Evolutionary conservation across 2,888 invertebrate species (phyloP).

Genomic region (Elaeidobius kamerunicus): DNA sequence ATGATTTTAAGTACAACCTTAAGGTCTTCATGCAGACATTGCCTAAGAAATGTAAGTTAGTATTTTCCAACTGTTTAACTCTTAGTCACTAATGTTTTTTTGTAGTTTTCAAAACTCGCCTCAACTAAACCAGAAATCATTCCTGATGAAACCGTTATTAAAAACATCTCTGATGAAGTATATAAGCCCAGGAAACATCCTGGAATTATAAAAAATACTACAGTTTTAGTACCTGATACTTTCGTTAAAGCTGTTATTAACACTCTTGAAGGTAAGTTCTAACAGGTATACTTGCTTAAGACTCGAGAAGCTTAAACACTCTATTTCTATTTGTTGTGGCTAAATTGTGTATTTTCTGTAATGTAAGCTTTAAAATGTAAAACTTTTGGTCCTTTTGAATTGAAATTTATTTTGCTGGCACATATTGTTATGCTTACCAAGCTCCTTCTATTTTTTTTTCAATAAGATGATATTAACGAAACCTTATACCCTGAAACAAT

Average conservation of each 20-base stretch:
- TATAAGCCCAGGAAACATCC: slow-evolving; percentile 70
- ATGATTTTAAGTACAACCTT: slow-evolving; percentile 7
- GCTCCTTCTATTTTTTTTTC: too few species aligned
- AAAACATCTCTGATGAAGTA: slow-evolving; percentile 53
- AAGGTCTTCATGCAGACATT: slow-evolving; percentile 5
- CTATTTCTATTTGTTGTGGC: too few species aligned
- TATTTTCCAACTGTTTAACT: not conserved
- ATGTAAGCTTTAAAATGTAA: too few species aligned
- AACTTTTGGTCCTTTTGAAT: too few species aligned
- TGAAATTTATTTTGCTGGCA: too few species aligned
- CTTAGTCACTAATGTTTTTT: not conserved
- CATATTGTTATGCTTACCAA: too few species aligned
- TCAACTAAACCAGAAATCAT: slow-evolving; percentile 43
- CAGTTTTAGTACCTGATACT: slow-evolving; percentile 58
- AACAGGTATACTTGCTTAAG: too few species aligned
- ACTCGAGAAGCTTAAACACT: too few species aligned
- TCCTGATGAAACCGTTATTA: slow-evolving; percentile 53
- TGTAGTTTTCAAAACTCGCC: slow-evolving; percentile 7
- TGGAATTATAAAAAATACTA: slow-evolving; percentile 59
- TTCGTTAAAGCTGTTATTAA: slow-evolving; percentile 57
- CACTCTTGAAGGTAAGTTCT: slow-evolving; percentile 55
- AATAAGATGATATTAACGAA: too few species aligned
- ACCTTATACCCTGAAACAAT: too few species aligned
- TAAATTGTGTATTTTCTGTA: too few species aligned
- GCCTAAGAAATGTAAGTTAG: slow-evolving; percentile 10